Conservation (phyloP, 2,113 vertebrate species). For the Drymodes brunneopygia region DNA sequence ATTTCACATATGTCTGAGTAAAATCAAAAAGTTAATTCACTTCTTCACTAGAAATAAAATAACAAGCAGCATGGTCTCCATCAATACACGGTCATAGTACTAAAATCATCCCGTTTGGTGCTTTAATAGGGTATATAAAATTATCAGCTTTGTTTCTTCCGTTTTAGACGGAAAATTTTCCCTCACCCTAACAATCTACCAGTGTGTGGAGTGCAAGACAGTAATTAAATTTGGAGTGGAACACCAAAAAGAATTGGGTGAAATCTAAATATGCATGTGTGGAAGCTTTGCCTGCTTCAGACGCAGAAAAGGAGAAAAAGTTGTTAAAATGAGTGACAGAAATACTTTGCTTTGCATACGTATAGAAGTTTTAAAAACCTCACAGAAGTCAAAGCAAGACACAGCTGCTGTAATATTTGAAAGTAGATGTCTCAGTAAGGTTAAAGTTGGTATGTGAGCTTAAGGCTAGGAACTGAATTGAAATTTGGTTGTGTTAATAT, state of each 20-base stretch:
- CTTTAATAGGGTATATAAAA: background rate
- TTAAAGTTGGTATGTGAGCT: background rate
- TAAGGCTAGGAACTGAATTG: background rate
- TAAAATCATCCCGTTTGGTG: background rate
- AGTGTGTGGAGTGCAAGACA: background rate
- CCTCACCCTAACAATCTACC: background rate
- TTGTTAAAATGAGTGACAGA: background rate
- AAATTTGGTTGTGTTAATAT: background rate
- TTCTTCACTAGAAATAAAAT: background rate
- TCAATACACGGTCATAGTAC: background rate
- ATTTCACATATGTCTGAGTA: background rate
- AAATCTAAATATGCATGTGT: background rate
- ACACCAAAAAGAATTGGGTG: background rate
- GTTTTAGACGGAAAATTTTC: background rate
- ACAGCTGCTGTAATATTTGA: background rate
- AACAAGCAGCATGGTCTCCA: background rate
- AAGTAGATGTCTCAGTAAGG: background rate
- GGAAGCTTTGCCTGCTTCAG: background rate
- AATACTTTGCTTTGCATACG: background rate
- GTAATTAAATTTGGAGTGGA: background rate
- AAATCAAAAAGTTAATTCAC: background rate
- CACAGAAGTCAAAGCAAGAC: background rate
- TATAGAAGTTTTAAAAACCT: background rate
- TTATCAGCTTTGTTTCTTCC: background rate
- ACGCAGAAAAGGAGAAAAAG: background rate